Conservation (phyloP, 1,140 invertebrate species). For the Coelopa frigida region DNA sequence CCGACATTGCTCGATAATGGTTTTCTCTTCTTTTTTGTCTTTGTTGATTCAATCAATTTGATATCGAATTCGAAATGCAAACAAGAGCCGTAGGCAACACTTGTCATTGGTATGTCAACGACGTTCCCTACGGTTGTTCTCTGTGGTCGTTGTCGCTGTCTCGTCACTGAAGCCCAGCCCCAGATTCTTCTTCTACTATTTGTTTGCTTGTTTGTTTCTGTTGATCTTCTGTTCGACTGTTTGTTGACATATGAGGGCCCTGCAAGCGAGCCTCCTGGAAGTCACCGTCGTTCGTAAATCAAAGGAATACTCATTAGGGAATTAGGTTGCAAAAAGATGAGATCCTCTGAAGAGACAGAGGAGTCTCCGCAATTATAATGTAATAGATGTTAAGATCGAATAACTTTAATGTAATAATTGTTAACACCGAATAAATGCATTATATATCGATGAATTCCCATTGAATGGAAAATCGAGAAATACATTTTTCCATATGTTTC, state of each 20-base stretch:
- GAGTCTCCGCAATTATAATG: too few relatives aligned
- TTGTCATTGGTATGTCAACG: conserved; percentile 1
- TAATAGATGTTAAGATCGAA: too few relatives aligned
- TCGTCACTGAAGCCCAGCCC: not conserved
- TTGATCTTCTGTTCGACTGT: not conserved
- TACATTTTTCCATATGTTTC: too few relatives aligned
- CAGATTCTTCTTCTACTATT: not conserved
- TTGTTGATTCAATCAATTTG: conserved; percentile 12
- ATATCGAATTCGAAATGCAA: conserved; percentile 7
- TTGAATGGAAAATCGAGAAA: too few relatives aligned
- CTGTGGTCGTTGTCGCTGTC: not conserved
- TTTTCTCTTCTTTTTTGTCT: not conserved
- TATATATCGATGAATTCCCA: too few relatives aligned
- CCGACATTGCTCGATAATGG: not conserved
- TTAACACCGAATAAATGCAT: too few relatives aligned
- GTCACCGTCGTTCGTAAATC: not conserved
- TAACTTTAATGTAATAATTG: too few relatives aligned
- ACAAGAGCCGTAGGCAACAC: conserved; percentile 6
- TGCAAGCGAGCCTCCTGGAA: conserved; percentile 2
- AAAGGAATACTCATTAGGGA: too few relatives aligned
- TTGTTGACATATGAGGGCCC: not conserved
- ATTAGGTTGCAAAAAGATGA: too few relatives aligned
- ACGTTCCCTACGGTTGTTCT: not conserved
- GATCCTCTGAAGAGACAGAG: too few relatives aligned
- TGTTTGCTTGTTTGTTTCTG: not conserved